Evolutionary conservation across 1,140 invertebrate species (phyloP).

Genomic region (Piezodorus guildinii): DNA sequence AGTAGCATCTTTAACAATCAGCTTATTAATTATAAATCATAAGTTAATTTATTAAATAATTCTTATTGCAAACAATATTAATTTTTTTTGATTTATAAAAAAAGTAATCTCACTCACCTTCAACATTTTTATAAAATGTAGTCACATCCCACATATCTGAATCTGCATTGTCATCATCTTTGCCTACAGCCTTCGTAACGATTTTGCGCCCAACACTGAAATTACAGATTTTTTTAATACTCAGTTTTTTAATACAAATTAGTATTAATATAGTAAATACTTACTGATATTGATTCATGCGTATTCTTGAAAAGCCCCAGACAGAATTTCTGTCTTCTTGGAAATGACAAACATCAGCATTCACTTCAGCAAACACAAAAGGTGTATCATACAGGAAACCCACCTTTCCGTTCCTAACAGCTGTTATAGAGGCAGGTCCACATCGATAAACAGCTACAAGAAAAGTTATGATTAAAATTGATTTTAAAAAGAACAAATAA

Average conservation of each 20-base stretch:
- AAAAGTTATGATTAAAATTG: neutral
- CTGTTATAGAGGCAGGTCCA: slow-evolving; percentile 57
- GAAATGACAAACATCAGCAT: slow-evolving; percentile 61
- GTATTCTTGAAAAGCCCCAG: slow-evolving; percentile 49
- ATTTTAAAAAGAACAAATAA: no score
- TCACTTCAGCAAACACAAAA: slow-evolving; percentile 68
- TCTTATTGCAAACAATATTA: no score
- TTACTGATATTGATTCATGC: slow-evolving; percentile 51
- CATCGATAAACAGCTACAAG: slow-evolving; percentile 42
- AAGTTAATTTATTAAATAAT: no score
- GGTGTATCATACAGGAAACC: slow-evolving; percentile 60
- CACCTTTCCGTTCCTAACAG: slow-evolving; percentile 59
- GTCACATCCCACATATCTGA: slow-evolving; percentile 55
- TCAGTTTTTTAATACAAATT: no score
- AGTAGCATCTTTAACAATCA: no score
- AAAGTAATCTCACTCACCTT: slow-evolving; percentile 39
- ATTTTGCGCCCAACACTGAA: slow-evolving; percentile 57
- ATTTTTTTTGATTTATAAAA: no score
- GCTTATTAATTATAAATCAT: no score
- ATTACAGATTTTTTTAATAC: slow-evolving; percentile 19
- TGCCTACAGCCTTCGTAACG: slow-evolving; percentile 54
- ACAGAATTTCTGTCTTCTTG: slow-evolving; percentile 49
- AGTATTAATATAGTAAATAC: slow-evolving; percentile 26
- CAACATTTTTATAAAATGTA: slow-evolving; percentile 53
- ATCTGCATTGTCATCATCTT: slow-evolving; percentile 45